Evolutionary conservation across 2,888 invertebrate genomes (phyloP).

Genomic region (Thalpophila matura): DNA sequence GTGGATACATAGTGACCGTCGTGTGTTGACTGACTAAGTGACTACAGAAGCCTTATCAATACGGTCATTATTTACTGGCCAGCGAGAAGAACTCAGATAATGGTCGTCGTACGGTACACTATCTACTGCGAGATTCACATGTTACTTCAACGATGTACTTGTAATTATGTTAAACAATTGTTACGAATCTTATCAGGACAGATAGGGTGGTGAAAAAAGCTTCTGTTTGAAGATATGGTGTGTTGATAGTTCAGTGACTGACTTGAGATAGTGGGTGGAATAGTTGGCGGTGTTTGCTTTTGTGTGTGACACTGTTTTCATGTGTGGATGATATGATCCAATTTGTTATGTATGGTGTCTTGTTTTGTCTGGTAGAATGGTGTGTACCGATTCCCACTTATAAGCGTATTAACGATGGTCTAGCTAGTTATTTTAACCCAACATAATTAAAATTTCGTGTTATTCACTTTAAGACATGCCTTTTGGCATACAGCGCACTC

Average conservation of each 20-base stretch:
- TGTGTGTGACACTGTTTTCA: background rate
- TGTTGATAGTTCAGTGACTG: conserved; percentile 43
- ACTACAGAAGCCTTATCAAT: conserved; percentile 67
- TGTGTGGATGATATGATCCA: background rate
- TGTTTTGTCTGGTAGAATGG: background rate
- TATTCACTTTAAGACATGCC: too few relatives aligned
- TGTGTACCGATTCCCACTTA: background rate
- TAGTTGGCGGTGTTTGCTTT: conserved; percentile 14
- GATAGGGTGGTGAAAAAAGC: conserved; percentile 36
- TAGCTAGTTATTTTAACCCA: too few relatives aligned
- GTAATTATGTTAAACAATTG: conserved; percentile 36
- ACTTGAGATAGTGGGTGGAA: conserved; percentile 24
- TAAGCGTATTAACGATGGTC: too few relatives aligned
- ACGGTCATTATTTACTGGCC: conserved; percentile 72
- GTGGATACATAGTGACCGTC: conserved; percentile 45
- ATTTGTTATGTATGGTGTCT: too few relatives aligned
- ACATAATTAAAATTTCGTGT: too few relatives aligned
- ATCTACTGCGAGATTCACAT: conserved; percentile 65
- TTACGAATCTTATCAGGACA: conserved; percentile 32
- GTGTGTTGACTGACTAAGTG: conserved; percentile 62
- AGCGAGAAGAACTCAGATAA: conserved; percentile 70
- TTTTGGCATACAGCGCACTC: too few relatives aligned
- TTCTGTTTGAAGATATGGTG: conserved; percentile 19
- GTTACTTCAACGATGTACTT: conserved; percentile 37
- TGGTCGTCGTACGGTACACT: conserved; percentile 46